These are phyloP conservation scores for Leguminivora glycinivorella DNA, from an alignment of 1,140 invertebrate species.

Conservation along the genomic window DNA sequence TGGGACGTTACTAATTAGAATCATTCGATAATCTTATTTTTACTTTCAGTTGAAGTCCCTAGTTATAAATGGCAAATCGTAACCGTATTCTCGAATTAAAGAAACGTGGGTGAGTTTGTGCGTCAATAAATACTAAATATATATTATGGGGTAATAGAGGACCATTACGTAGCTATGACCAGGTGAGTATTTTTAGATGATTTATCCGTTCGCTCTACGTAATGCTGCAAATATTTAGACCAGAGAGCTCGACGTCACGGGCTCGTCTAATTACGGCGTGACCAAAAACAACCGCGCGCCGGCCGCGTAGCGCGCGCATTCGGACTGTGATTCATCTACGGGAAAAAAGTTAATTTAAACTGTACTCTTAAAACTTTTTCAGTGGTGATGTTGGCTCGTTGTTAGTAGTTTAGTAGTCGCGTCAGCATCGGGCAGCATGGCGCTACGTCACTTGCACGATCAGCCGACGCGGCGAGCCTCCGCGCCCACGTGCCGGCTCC, in stretches of 20 bases:
- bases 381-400: background rate
- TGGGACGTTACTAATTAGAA: background rate
- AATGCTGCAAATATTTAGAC: slow-evolving; percentile 59
- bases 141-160: slow-evolving; percentile 36
- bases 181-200: slow-evolving; percentile 67
- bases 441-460: slow-evolving; percentile 40
- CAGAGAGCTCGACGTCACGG: slow-evolving; percentile 64
- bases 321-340: slow-evolving; percentile 65
- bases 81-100: background rate
- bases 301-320: slow-evolving; percentile 52
- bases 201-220: slow-evolving; percentile 60
- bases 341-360: slow-evolving; percentile 54
- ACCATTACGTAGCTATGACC: slow-evolving; percentile 59
- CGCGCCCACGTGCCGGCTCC: slow-evolving; percentile 56
- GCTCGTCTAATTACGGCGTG: slow-evolving; percentile 70
- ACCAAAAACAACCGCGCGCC: slow-evolving; percentile 65
- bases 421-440: slow-evolving; percentile 37
- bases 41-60: background rate
- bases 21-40: background rate
- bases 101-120: background rate
- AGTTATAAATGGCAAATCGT: background rate
- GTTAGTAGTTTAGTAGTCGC: slow-evolving; percentile 38
- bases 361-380: background rate
- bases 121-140: slow-evolving; percentile 31
- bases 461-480: slow-evolving; percentile 60